Base-by-base conservation (phyloP, 2,113 vertebrate species). In the Rhinoderma darwinii region DNA sequence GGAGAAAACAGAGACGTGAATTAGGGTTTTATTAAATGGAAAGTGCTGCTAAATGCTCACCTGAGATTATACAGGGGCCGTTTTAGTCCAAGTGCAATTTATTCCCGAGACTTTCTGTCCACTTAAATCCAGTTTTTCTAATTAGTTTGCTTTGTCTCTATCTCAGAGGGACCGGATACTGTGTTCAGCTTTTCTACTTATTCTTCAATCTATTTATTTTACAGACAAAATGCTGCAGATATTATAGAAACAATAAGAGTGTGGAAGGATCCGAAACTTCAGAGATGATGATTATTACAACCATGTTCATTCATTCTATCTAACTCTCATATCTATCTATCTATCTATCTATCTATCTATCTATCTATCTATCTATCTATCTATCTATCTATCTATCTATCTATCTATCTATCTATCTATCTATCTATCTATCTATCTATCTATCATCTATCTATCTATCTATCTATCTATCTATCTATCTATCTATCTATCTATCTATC, bases 21-120 rank as follows among this genome's bases (percentile, higher is more conserved):
- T 41, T 59, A 41, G 51, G 54, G 78, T 43, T 81, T 81, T 81
- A 81, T 81, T 81, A 81, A 81, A 81, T 41, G 25, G 54, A 63
- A 54, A n/a, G 37, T 4, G n/a, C 22, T 3, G 37, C 56, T 63
- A 81, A 81, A 61, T 43, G 56, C 78, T 41, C 78, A 81, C 78
- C 54, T 81, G 78, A 81, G 78, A 81, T 81, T 81, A 81, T 81
- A 25, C 27, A 41, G 78, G 5, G 20, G 15, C 39, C 56, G 39
- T 25, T 25, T 63, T 81, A 81, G 54, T 61, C 78, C 12, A 5
- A 81, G 78, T 7, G 37, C 78, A 81, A 81, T 81, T 81, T 81
- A 81, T 81, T 81, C 15, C 25, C 22, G 2, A 63, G 12, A 54
- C 43, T 63, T 81, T 61, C 78, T 61, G 78, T 59, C 54, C 54